phyloP scores from a whole-genome alignment of 2,888 invertebrate genomes.

The Acanthosepion pharaonis region DNA sequence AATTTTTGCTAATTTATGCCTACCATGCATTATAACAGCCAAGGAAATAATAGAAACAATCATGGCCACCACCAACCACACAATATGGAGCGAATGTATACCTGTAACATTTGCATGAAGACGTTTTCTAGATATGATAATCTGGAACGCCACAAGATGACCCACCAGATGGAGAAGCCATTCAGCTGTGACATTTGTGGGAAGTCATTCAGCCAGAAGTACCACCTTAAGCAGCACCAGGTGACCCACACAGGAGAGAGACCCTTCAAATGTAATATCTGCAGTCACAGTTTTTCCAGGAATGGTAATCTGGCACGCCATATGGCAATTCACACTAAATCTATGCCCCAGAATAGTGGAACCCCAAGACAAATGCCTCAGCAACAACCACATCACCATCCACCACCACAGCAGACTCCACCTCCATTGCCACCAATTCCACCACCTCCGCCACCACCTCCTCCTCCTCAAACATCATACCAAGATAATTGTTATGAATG shows the following conservation, averaged over 20 bases:
- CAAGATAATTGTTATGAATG: neutral
- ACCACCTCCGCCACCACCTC: neutral
- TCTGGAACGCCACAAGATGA: slow-evolving; percentile 39
- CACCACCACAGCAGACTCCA: neutral
- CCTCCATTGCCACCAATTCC: neutral
- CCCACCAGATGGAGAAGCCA: slow-evolving; percentile 42
- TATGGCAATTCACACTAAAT: slow-evolving; percentile 34
- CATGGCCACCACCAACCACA: neutral
- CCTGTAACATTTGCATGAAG: slow-evolving; percentile 39
- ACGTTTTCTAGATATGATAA: slow-evolving; percentile 39
- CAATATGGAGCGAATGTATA: slow-evolving; percentile 35
- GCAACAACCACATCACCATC: neutral
- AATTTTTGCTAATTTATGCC: neutral
- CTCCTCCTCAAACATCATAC: slow-evolving; percentile 4
- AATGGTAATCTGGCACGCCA: slow-evolving; percentile 24
- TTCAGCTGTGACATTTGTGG: slow-evolving; percentile 44
- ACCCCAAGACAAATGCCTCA: slow-evolving; percentile 20
- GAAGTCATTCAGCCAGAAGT: slow-evolving; percentile 43
- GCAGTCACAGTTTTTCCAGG: slow-evolving; percentile 25
- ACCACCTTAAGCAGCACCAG: slow-evolving; percentile 43
- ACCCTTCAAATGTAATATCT: slow-evolving; percentile 41
- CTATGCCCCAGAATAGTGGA: neutral
- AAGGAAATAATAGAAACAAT: neutral
- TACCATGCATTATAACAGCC: neutral
- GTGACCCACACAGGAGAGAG: slow-evolving; percentile 23